These are phyloP conservation scores for Thinocorus orbignyianus DNA, from an alignment of 2,113 vertebrate species.

Conservation along the genomic window DNA sequence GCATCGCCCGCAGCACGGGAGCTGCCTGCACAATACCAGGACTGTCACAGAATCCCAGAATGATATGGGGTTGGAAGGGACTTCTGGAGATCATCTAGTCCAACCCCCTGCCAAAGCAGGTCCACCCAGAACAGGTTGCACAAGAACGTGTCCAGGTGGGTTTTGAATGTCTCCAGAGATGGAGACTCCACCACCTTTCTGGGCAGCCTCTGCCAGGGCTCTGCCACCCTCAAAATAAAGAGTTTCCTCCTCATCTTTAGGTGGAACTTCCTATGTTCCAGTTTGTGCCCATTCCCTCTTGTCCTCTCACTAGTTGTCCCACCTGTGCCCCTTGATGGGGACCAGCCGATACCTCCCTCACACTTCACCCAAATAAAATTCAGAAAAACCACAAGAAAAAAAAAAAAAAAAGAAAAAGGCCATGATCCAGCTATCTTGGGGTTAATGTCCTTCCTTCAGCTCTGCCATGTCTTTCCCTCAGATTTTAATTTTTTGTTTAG, in stretches of 20 bases:
- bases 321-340: not conserved
- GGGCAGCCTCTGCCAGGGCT: too few species aligned
- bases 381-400: not conserved
- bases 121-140: too few species aligned
- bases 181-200: too few species aligned
- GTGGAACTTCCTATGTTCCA: too few species aligned
- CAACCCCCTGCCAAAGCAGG: too few species aligned
- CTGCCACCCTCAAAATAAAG: too few species aligned
- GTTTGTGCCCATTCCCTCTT: too few species aligned
- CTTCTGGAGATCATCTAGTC: too few species aligned
- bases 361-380: not conserved
- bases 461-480: not conserved
- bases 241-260: too few species aligned
- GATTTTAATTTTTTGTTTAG: not conserved
- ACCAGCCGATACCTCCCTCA: not conserved
- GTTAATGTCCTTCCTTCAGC: not conserved
- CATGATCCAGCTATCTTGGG: rapidly evolving
- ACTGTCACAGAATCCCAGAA: not conserved
- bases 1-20: not conserved
- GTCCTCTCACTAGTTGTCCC: not conserved
- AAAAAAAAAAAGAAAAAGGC: not conserved
- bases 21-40: not conserved
- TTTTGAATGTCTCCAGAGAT: too few species aligned
- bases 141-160: too few species aligned
- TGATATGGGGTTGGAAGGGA: too few species aligned